Conservation (phyloP, 2,113 vertebrate species). For the Corythoichthys intestinalis region DNA sequence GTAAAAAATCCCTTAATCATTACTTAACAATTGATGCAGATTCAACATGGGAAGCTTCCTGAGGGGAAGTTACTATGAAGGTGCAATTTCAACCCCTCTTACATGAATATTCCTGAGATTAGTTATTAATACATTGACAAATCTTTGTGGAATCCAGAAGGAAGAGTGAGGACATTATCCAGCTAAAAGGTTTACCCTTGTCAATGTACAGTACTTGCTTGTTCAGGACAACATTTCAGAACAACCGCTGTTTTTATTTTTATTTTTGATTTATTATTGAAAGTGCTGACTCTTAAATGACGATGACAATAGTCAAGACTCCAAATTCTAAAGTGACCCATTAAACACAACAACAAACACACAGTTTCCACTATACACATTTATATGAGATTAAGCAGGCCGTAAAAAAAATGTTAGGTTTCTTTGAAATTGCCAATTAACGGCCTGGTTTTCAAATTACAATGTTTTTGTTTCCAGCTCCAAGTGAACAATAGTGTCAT, state of each 20-base stretch:
- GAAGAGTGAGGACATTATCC: slow-evolving; percentile 9
- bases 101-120: slow-evolving; percentile 21
- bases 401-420: no score
- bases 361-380: no score
- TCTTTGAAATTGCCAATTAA: background rate
- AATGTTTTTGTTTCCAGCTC: background rate
- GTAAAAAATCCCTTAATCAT: slow-evolving; percentile 33
- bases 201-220: no score
- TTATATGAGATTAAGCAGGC: no score
- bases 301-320: no score
- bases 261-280: no score
- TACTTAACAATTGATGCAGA: slow-evolving; percentile 19
- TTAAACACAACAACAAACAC: no score
- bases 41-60: background rate
- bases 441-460: background rate
- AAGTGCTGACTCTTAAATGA: no score
- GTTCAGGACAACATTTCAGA: background rate
- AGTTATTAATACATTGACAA: slow-evolving; percentile 14
- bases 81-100: slow-evolving; percentile 18
- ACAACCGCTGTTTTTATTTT: no score
- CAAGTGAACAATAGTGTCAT: no score
- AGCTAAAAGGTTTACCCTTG: slow-evolving; percentile 5
- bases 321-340: no score
- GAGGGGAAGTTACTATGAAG: slow-evolving; percentile 3
- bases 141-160: slow-evolving; percentile 6